These are phyloP conservation scores for Aethes cnicana DNA, from an alignment of 2,888 invertebrate species.

Conservation along the genomic window DNA sequence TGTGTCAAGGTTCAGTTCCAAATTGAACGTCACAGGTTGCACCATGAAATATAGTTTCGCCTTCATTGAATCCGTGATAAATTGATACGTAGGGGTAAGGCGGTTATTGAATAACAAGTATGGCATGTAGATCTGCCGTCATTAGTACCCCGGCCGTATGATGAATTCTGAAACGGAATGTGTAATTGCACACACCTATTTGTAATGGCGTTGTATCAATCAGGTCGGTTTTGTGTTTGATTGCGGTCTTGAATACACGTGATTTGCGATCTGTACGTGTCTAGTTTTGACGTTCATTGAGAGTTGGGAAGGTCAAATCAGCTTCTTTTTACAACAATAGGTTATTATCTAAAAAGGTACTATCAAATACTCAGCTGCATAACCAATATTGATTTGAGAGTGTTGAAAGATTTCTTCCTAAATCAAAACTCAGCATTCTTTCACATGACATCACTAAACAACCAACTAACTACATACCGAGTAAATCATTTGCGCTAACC, in stretches of 20 bases:
- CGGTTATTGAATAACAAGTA: conserved; percentile 80
- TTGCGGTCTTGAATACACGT: conserved; percentile 33
- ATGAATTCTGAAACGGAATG: conserved; percentile 49
- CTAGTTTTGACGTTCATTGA: not conserved
- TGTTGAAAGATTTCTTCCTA: too few relatives aligned
- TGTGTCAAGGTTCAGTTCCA: not conserved
- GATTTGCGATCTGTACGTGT: conserved; percentile 19
- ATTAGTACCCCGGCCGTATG: conserved; percentile 49
- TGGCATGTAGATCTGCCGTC: conserved; percentile 60
- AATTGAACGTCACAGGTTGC: conserved; percentile 56
- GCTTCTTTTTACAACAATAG: too few relatives aligned
- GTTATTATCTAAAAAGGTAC: too few relatives aligned
- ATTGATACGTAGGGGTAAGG: conserved; percentile 74
- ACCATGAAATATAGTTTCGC: conserved; percentile 79
- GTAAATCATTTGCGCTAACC: too few relatives aligned
- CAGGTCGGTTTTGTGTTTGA: conserved; percentile 35
- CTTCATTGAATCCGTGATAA: conserved; percentile 81
- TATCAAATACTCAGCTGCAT: too few relatives aligned
- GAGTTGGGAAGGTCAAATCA: too few relatives aligned
- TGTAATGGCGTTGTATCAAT: conserved; percentile 43
- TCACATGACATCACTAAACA: too few relatives aligned
- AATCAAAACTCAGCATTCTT: too few relatives aligned
- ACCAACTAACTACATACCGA: too few relatives aligned
- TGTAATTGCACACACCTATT: conserved; percentile 46
- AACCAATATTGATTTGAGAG: too few relatives aligned